Evolutionary conservation across 2,797 vertebrate species (phyloP).

Genomic region (Lates japonicus): DNA sequence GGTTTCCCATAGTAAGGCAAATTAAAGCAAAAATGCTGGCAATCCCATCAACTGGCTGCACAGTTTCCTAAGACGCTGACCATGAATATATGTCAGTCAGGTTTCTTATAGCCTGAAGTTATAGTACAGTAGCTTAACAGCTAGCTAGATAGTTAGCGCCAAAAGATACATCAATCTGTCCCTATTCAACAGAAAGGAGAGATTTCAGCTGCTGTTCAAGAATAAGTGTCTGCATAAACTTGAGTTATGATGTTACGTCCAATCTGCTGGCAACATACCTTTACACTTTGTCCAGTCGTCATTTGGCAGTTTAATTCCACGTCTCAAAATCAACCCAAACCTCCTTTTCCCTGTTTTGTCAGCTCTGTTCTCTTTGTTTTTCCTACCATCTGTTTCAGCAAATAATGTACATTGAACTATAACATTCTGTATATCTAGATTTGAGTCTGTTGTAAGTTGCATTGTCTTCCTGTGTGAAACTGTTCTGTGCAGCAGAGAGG

Average conservation of each 20-base stretch:
- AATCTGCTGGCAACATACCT: conserved; percentile 47
- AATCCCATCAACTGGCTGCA: no score
- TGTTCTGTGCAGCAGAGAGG: conserved; percentile 24
- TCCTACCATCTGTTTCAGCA: not conserved
- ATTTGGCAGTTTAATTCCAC: not conserved
- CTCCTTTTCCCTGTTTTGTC: not conserved
- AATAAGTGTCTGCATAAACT: not conserved
- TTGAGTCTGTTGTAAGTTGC: conserved; percentile 10
- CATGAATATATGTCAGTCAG: not conserved
- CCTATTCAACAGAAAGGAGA: not conserved
- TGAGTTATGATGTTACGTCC: not conserved
- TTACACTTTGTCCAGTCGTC: conserved; percentile 31
- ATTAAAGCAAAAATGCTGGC: no score
- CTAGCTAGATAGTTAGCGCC: not conserved
- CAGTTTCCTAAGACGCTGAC: not conserved
- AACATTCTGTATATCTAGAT: not conserved
- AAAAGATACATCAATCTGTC: not conserved
- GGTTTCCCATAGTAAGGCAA: no score
- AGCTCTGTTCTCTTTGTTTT: not conserved
- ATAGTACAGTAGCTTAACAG: not conserved
- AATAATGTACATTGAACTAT: no score
- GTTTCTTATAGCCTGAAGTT: not conserved
- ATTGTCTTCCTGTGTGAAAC: conserved; percentile 60
- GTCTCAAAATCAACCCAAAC: not conserved
- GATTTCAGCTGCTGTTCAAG: not conserved